Evolutionary conservation across 2,888 invertebrate genomes (phyloP).

Genomic region (Drosophila acutilabella): DNA sequence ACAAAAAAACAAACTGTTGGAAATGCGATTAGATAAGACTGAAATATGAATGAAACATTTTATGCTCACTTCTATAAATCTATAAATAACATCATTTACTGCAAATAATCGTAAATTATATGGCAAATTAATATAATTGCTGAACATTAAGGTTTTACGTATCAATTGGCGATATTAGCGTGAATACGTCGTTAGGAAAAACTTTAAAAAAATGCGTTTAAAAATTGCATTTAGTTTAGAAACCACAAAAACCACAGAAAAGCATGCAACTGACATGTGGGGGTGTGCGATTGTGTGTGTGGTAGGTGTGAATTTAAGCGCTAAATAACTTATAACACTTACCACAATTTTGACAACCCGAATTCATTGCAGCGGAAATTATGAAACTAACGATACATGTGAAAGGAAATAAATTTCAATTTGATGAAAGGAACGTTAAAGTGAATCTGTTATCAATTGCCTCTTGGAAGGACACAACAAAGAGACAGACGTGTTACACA

Average conservation of each 20-base stretch:
- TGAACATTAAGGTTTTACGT: not conserved
- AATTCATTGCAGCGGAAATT: conserved; percentile 31
- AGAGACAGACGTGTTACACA: conserved; percentile 3
- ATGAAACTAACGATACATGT: conserved; percentile 24
- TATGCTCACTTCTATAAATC: not conserved
- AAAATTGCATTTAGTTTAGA: conserved; percentile 22
- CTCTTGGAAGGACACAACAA: conserved; percentile 47
- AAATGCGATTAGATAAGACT: conserved; percentile 40
- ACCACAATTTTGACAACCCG: conserved; percentile 18
- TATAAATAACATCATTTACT: conserved; percentile 26
- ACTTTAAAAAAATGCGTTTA: not conserved
- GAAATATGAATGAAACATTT: conserved; percentile 18
- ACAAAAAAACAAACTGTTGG: conserved; percentile 21
- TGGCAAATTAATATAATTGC: conserved; percentile 15
- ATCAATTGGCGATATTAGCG: not conserved
- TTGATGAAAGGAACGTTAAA: conserved; percentile 10
- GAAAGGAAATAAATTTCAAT: conserved; percentile 17
- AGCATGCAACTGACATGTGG: conserved; percentile 6
- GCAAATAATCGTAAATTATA: conserved; percentile 1
- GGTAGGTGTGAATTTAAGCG: not conserved
- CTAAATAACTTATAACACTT: conserved; percentile 14
- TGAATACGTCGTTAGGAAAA: not conserved
- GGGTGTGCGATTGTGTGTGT: not conserved
- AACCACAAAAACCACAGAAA: conserved; percentile 16
- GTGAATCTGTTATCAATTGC: conserved; percentile 67